Evolutionary conservation across 1,140 invertebrate species (phyloP).

Genomic region (Dreissena polymorpha): DNA sequence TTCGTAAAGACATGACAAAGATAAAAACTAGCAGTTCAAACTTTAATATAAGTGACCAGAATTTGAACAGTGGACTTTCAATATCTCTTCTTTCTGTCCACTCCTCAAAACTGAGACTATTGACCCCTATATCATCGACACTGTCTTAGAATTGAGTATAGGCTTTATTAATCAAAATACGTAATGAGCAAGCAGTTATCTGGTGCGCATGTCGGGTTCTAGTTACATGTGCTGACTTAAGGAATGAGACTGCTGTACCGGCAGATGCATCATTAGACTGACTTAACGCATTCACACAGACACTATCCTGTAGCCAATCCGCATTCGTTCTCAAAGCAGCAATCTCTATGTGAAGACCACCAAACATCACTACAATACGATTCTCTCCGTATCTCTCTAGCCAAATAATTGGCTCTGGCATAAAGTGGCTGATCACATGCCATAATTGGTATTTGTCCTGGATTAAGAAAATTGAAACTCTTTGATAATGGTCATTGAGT

Average conservation of each 20-base stretch:
- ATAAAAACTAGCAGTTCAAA: slow-evolving; percentile 12
- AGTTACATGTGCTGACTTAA: slow-evolving; percentile 46
- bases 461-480: slow-evolving; percentile 55
- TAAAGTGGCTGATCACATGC: slow-evolving; percentile 61
- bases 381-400: slow-evolving; percentile 59
- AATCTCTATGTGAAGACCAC: slow-evolving; percentile 47
- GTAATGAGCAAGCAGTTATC: slow-evolving; percentile 37
- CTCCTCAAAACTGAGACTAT: not conserved
- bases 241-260: slow-evolving; percentile 58
- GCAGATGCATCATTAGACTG: slow-evolving; percentile 42
- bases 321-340: slow-evolving; percentile 40
- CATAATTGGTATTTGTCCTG: slow-evolving; percentile 55
- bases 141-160: not conserved
- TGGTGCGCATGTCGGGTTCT: slow-evolving; percentile 55
- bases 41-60: not conserved
- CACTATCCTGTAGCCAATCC: slow-evolving; percentile 57
- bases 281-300: slow-evolving; percentile 53
- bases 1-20: not conserved
- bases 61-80: not conserved
- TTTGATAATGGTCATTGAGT: slow-evolving; percentile 60
- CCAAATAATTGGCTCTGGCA: slow-evolving; percentile 56
- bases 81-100: not conserved
- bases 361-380: slow-evolving; percentile 53
- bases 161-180: slow-evolving; percentile 10
- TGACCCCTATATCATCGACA: not conserved